These are phyloP conservation scores for Ormia ochracea DNA, from an alignment of 2,888 invertebrate species.

Conservation along the genomic window DNA sequence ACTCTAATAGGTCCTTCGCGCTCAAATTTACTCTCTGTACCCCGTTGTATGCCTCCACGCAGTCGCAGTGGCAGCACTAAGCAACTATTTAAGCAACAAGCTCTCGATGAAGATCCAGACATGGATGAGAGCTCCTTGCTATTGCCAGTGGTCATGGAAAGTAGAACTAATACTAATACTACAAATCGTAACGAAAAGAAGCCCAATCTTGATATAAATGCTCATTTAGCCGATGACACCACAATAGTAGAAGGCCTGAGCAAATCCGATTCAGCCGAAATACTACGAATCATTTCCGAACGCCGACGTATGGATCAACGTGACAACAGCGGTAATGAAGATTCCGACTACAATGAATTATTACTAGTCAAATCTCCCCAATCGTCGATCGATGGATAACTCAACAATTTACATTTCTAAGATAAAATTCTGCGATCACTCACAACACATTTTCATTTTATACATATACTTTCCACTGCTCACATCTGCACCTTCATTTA, in stretches of 20 bases:
- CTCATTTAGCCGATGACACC: slow-evolving; percentile 25
- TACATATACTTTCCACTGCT: too few relatives aligned
- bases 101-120: slow-evolving; percentile 78
- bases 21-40: slow-evolving; percentile 73
- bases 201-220: slow-evolving; percentile 3
- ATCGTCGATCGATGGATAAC: slow-evolving; percentile 71
- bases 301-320: slow-evolving; percentile 75
- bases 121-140: slow-evolving; percentile 79
- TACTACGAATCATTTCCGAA: slow-evolving; percentile 76
- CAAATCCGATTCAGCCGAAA: slow-evolving; percentile 76
- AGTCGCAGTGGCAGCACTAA: slow-evolving; percentile 78
- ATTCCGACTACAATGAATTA: slow-evolving; percentile 76
- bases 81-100: slow-evolving; percentile 80
- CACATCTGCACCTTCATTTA: too few relatives aligned
- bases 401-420: slow-evolving; percentile 46
- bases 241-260: slow-evolving; percentile 66
- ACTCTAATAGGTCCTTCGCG: slow-evolving; percentile 67
- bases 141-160: slow-evolving; percentile 69
- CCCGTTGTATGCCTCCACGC: slow-evolving; percentile 75
- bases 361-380: slow-evolving; percentile 74
- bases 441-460: neutral
- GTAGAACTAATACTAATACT: slow-evolving; percentile 37
- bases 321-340: slow-evolving; percentile 75
- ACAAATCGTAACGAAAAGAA: slow-evolving; percentile 23
- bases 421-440: neutral